Conservation (phyloP, 30 jellyfish, hydroid and myxozoan genomes). For the Turritopsis dohrnii region DNA sequence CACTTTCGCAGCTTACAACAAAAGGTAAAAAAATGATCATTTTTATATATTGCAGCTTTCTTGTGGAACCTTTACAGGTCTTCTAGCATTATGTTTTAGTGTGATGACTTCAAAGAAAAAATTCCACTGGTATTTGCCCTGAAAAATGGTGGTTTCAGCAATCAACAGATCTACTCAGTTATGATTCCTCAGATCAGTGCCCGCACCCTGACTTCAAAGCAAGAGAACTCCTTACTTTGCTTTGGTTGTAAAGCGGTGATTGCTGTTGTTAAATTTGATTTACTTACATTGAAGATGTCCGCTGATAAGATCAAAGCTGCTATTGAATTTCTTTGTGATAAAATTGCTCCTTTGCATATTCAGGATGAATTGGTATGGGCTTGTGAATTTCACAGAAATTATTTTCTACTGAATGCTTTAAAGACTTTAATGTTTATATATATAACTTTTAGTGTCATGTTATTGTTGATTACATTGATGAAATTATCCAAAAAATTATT, state of each 20-base stretch:
- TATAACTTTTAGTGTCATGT: background rate
- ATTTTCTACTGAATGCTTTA: background rate
- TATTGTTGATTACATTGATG: conserved; percentile 15
- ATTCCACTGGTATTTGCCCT: background rate
- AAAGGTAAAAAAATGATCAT: background rate
- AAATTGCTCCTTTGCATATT: background rate
- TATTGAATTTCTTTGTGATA: background rate
- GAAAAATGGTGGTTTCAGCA: background rate
- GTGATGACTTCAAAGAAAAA: background rate
- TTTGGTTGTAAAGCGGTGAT: background rate
- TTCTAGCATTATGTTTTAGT: background rate
- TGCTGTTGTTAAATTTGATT: conserved; percentile 9
- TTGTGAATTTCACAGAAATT: background rate
- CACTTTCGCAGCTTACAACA: background rate
- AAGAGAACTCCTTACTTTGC: background rate
- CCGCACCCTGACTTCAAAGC: background rate
- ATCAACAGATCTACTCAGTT: background rate
- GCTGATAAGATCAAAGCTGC: background rate
- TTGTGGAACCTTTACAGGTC: background rate
- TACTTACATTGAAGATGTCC: background rate
- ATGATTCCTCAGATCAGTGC: background rate
- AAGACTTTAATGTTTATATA: background rate
- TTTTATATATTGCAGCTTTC: background rate
- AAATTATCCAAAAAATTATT: background rate
- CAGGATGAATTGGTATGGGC: background rate